Evolutionary conservation across 2,888 invertebrate species (phyloP).

Genomic region (Ernsta delagoae): DNA sequence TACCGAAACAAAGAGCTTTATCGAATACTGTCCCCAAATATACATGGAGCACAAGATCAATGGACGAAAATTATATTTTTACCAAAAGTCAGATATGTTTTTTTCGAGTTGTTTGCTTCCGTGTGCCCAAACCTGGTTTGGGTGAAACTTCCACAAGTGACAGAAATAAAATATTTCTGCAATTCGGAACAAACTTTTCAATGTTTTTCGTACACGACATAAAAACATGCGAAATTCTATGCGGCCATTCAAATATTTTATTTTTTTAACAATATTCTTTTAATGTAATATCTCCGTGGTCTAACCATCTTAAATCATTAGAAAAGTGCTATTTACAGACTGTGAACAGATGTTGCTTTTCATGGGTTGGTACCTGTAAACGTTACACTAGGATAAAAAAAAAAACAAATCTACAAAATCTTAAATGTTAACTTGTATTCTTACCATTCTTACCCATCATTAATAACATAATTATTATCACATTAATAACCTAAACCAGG

Average conservation of each 20-base stretch:
- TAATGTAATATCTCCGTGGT: too few relatives aligned
- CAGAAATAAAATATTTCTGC: slow-evolving; percentile 18
- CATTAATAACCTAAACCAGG: not conserved
- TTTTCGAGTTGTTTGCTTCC: slow-evolving; percentile 13
- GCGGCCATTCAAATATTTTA: not conserved
- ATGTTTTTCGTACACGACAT: slow-evolving; percentile 1
- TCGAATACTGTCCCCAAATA: not conserved
- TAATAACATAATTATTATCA: too few relatives aligned
- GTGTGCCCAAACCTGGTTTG: slow-evolving; percentile 17
- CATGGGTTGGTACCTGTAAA: too few relatives aligned
- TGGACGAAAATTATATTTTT: slow-evolving; percentile 7
- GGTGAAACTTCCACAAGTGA: slow-evolving; percentile 19
- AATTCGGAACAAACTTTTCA: slow-evolving; percentile 19
- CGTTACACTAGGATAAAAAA: too few relatives aligned
- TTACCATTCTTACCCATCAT: too few relatives aligned
- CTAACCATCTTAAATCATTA: too few relatives aligned
- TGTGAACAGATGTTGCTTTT: too few relatives aligned
- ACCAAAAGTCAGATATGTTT: slow-evolving; percentile 10
- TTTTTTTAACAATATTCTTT: too few relatives aligned
- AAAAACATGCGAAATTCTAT: not conserved
- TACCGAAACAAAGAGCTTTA: not conserved
- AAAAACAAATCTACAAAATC: too few relatives aligned
- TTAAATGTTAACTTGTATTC: too few relatives aligned
- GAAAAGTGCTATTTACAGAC: too few relatives aligned
- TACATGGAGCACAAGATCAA: not conserved